Conservation (phyloP, 1,140 invertebrate species). For the Nautilus pompilius region DNA sequence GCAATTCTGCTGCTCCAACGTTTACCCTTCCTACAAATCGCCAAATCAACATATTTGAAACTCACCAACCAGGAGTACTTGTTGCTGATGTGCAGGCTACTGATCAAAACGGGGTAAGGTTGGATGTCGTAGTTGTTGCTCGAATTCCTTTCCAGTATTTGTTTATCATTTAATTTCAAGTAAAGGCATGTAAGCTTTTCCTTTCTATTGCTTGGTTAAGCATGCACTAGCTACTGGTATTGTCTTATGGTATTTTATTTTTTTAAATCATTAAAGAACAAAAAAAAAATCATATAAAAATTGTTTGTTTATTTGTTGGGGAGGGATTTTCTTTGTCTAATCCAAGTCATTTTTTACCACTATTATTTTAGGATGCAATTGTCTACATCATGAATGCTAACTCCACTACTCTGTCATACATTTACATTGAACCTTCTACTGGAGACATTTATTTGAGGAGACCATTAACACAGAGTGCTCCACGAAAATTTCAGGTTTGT, state of each 20-base stretch:
- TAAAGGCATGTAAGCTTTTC: too few species aligned
- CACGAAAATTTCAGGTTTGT: too few species aligned
- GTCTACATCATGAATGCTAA: slow-evolving; percentile 17
- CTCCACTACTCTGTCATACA: slow-evolving; percentile 23
- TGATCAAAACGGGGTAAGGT: slow-evolving; percentile 33
- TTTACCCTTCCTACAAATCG: slow-evolving; percentile 70
- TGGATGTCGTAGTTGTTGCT: background rate
- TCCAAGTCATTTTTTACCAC: too few species aligned
- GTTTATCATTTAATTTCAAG: background rate
- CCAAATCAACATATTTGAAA: slow-evolving; percentile 53
- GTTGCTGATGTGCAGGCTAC: slow-evolving; percentile 25
- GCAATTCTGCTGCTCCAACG: slow-evolving; percentile 67
- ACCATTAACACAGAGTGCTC: slow-evolving; percentile 12
- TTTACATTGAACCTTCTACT: slow-evolving; percentile 29
- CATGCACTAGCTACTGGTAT: too few species aligned
- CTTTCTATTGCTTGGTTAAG: too few species aligned
- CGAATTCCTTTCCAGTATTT: background rate
- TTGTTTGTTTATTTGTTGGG: too few species aligned
- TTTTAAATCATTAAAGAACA: too few species aligned
- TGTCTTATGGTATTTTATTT: too few species aligned
- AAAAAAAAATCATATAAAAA: too few species aligned
- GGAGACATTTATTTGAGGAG: slow-evolving; percentile 22
- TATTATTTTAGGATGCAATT: slow-evolving; percentile 19
- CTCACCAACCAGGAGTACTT: slow-evolving; percentile 10
- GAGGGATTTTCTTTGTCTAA: too few species aligned